Base-by-base conservation (phyloP, 2,888 invertebrate species). In the Gibbula magus region DNA sequence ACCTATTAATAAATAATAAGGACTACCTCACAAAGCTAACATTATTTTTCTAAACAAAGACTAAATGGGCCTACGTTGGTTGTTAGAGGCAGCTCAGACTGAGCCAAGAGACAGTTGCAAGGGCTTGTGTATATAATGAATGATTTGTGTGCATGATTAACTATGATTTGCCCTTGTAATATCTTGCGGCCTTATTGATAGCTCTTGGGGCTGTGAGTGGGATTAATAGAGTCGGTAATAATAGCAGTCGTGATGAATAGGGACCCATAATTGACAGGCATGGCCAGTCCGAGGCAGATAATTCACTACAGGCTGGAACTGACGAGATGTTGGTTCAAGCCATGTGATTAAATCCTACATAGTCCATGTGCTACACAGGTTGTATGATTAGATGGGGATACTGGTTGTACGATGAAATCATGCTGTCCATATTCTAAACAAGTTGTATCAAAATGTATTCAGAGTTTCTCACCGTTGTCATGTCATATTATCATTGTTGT, bases 171-270 rank as follows among this genome's bases (percentile, higher is more conserved):
- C 54, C 75, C 53, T 70, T 53, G 54, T 53, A 75, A 75, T 75
- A 75, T 53, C 52, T 16, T 39, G 54, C 29, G 53, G 20, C 54
- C 75, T 75, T 70, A 75, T 54, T 53, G 52, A 75, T 75, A 53
- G 75, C 75, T 54, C 32, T 75, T 35, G 32, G 70, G 75, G 52
- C 75, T 54, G 54, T 29, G 54, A 35, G 53, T 25, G 52, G 53
- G 53, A 75, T 75, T 75, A 75, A 75, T 54, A 29, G 75, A 52
- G 75, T 53, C 75, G 29, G 54, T 75, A 75, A 75, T 75, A 54
- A 75, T 75, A 54, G 32, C 54, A 54, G 53, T 52, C n/a, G 54
- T 25, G 54, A 75, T 75, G 75, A 75, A 75, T 75, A 54, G 75
- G 20, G 25, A 25, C 25, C 75, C 25, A 16, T 75, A 75, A 75